A percentile compares a stretch with the other conserved stretches of the same genome.
Evolutionary conservation across 2,888 invertebrate species (phyloP).

Genomic region (Ophion ellenae): DNA sequence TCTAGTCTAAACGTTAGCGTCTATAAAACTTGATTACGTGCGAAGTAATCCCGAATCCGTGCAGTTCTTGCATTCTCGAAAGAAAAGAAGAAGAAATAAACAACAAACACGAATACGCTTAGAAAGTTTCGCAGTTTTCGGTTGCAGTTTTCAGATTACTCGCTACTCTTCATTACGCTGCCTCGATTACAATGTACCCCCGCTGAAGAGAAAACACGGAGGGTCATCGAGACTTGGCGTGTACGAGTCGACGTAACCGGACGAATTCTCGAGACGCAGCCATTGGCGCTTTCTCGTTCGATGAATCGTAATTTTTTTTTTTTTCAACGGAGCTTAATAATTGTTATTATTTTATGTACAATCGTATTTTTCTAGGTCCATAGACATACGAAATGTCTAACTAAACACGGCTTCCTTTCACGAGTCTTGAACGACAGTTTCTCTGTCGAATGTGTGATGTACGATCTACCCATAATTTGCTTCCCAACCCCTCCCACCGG

Average conservation of each 20-base stretch:
- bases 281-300: slow-evolving; percentile 19
- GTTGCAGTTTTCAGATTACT: slow-evolving; percentile 22
- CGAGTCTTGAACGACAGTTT: slow-evolving; percentile 57
- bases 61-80: background rate
- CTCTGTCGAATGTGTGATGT: slow-evolving; percentile 38
- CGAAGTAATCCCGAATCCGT: slow-evolving; percentile 56
- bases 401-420: slow-evolving; percentile 69
- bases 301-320: slow-evolving; percentile 8
- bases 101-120: background rate
- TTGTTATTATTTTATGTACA: slow-evolving; percentile 61
- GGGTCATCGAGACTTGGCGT: background rate
- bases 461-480: slow-evolving; percentile 22
- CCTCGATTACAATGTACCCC: background rate
- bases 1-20: slow-evolving; percentile 72
- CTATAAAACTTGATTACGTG: slow-evolving; percentile 75
- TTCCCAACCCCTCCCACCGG: slow-evolving; percentile 5
- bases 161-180: slow-evolving; percentile 12
- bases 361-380: slow-evolving; percentile 66
- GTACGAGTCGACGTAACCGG: slow-evolving; percentile 13
- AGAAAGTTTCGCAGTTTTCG: background rate
- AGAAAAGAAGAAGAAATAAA: slow-evolving; percentile 5
- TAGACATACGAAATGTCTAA: slow-evolving; percentile 73
- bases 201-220: slow-evolving; percentile 10
- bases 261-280: slow-evolving; percentile 22
- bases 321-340: slow-evolving; percentile 12